Conservation (phyloP, 2,797 vertebrate genomes). For the Buceros bicornis region DNA sequence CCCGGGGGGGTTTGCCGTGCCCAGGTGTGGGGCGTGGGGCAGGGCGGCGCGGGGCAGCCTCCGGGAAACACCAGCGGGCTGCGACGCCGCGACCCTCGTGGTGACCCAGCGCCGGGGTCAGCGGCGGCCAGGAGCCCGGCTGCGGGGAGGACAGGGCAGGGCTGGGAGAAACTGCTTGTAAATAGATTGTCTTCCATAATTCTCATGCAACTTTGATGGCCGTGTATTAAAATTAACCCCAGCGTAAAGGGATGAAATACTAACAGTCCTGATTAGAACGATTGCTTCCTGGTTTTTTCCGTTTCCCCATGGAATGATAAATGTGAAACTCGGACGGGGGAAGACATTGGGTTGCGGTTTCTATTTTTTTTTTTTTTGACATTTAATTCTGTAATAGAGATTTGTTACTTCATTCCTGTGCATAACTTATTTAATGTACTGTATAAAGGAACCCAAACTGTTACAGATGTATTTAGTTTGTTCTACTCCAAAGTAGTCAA, state of each 20-base stretch:
- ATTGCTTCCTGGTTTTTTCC: background rate
- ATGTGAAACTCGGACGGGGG: slow-evolving; percentile 61
- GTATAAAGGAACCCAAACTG: slow-evolving; percentile 82
- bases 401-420: slow-evolving; percentile 81
- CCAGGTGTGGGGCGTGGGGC: too few species aligned
- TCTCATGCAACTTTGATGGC: slow-evolving; percentile 50
- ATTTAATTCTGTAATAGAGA: slow-evolving; percentile 79
- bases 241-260: slow-evolving; percentile 73
- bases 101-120: too few species aligned
- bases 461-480: slow-evolving; percentile 87
- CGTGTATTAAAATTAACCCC: slow-evolving; percentile 44
- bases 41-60: background rate
- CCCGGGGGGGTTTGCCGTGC: too few species aligned
- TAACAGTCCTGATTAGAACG: slow-evolving; percentile 55
- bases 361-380: slow-evolving; percentile 37
- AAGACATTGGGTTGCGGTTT: slow-evolving; percentile 61
- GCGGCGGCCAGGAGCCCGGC: too few species aligned
- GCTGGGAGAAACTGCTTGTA: slow-evolving; percentile 52
- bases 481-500: slow-evolving; percentile 85
- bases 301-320: slow-evolving; percentile 53
- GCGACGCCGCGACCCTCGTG: too few species aligned
- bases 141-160: background rate
- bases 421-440: slow-evolving; percentile 87
- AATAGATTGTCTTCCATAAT: slow-evolving; percentile 72
- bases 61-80: background rate